phyloP scores from a whole-genome alignment of 2,888 invertebrate genomes.

The Pterostichus madidus region DNA sequence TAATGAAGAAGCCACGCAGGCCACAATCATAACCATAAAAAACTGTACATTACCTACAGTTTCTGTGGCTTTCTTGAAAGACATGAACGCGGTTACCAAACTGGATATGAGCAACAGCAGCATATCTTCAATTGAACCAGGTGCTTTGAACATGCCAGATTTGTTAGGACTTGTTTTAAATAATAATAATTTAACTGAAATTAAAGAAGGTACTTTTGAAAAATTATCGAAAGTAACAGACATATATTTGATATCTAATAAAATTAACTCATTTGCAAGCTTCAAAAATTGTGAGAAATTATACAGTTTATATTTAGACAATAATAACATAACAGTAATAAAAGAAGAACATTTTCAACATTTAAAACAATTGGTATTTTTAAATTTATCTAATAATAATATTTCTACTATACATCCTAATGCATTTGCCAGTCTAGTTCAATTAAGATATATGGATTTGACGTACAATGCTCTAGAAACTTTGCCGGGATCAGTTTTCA shows the following conservation, averaged over 20 bases:
- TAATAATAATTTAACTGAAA: conserved; percentile 25
- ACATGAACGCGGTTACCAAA: neutral
- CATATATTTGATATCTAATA: conserved; percentile 5
- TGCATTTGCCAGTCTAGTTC: conserved; percentile 8
- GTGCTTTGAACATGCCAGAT: neutral
- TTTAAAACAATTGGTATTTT: conserved; percentile 74
- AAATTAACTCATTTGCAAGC: conserved; percentile 6
- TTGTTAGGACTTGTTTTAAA: neutral
- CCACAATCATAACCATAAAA: neutral
- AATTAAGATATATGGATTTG: conserved; percentile 16
- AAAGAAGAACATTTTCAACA: conserved; percentile 82
- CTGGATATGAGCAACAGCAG: conserved; percentile 7
- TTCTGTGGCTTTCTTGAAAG: neutral
- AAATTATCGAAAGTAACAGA: neutral
- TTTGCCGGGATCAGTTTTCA: conserved; percentile 75
- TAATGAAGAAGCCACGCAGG: neutral
- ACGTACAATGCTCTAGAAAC: conserved; percentile 71
- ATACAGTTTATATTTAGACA: neutral
- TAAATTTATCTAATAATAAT: conserved; percentile 80
- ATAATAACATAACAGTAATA: conserved; percentile 77
- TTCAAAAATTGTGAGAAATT: conserved; percentile 6
- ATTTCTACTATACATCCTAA: conserved; percentile 78
- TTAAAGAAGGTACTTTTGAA: conserved; percentile 3
- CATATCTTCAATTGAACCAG: conserved; percentile 11
- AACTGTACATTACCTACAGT: neutral